A percentile compares a stretch with the other conserved stretches of the same genome.
Evolutionary conservation across 2,888 invertebrate species (phyloP).

Genomic region (Iphiclides podalirius): DNA sequence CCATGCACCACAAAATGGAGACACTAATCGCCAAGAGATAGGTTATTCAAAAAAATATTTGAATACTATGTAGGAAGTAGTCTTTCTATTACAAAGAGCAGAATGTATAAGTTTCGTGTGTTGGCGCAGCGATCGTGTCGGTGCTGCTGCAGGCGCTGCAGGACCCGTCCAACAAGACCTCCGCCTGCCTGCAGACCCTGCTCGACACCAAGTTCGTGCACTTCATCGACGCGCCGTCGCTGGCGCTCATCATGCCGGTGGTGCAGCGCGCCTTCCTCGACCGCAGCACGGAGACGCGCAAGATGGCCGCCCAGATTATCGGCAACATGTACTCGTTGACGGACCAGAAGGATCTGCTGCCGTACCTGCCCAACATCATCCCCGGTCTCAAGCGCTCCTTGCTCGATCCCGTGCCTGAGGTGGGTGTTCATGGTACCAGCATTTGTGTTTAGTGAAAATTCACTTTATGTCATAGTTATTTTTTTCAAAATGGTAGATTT

Average conservation of each 20-base stretch:
- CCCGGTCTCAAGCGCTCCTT: conserved; percentile 97
- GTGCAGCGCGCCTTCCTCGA: conserved; percentile 98
- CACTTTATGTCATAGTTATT: too few species aligned
- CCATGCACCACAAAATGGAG: too few species aligned
- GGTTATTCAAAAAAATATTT: too few species aligned
- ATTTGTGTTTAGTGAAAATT: too few species aligned
- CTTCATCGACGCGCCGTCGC: conserved; percentile 98
- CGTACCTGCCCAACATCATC: conserved; percentile 97
- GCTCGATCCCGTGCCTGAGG: conserved; percentile 98
- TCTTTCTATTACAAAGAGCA: too few species aligned
- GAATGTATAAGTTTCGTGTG: too few species aligned
- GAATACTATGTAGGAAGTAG: too few species aligned
- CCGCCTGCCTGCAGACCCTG: conserved; percentile 94
- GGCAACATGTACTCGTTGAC: conserved; percentile 99
- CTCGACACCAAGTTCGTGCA: conserved; percentile 99
- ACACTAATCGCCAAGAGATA: too few species aligned
- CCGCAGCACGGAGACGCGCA: conserved; percentile 97
- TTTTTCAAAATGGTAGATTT: too few species aligned
- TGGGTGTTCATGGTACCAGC: too few species aligned
- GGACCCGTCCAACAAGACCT: conserved; percentile 97
- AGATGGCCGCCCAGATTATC: conserved; percentile 99
- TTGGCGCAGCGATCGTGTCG: conserved; percentile 87
- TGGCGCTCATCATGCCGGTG: conserved; percentile 99
- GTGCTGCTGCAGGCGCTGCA: conserved; percentile 94
- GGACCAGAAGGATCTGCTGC: conserved; percentile 98